Base-by-base conservation (phyloP, 2,888 invertebrate genomes). In the Drosophila cyrtoloma region DNA sequence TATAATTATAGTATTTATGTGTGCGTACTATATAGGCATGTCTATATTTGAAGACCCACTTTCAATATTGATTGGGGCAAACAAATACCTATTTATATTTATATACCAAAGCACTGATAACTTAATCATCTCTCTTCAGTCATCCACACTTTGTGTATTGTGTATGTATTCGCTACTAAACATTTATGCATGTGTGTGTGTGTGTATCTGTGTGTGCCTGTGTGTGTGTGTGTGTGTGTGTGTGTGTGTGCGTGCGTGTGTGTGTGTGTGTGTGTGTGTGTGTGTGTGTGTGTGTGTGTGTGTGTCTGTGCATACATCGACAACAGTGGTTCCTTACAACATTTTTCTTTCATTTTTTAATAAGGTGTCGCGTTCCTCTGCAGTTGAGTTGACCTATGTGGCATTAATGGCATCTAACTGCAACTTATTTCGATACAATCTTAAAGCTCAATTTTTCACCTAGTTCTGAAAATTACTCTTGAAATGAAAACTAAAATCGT, bases 41-140 rank as follows among this genome's bases (percentile, higher is more conserved):
- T 61, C 66, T 80, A 65, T 68, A 81, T 79, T 71, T 71, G 53
- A 69, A 76, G 79, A 81, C 79, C 79, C 81, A 81, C 55, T 81
- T 81, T 70, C 53, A 56, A 52, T 53, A 68, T 26, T 44, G 56
- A 68, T 57, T 52, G 53, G 30, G 63, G 32, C 82, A 73, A 79
- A 81, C 82, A 81, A 76, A 72, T 47, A 65, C 68, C 79, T 65
- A 77, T 79, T 65, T 30, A 44, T 37, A 57, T 53, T 32, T 52
- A 42, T 30, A 50, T 61, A 56, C 39, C 53, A 7, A 19, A 9
- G 9, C 51, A 58, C 78, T 77, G 78, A 79, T 79, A 77, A 81
- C 12, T 64, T 59, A 61, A 67, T 76, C 64, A 42, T 58, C 52
- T 50, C 22, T 44, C 47, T 53, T 75, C 62, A 77, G 56, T 68